Base-by-base conservation (phyloP, 2,113 vertebrate species). In the Promerops cafer region DNA sequence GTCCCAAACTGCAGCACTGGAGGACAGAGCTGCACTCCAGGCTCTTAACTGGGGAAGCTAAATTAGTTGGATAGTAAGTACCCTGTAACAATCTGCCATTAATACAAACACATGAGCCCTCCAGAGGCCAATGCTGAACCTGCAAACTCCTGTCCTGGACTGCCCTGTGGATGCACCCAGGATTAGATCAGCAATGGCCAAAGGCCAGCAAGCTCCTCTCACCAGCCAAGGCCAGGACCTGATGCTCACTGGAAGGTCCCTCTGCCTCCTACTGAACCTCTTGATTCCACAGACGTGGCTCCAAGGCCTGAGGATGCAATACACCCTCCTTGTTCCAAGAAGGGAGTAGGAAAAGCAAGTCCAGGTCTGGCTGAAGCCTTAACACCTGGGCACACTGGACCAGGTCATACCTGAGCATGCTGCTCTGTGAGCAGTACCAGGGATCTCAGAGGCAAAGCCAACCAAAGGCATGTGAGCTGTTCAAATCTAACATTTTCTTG, bases 401-500 rank as follows among this genome's bases (percentile, higher is more conserved):
- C 53, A 90, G 44, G 30, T 40, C 42, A 22, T 2, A 23, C 13
- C 40, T 17, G 4, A 78, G 56, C 52, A 44, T 4, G 1, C 1
- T 52, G 24, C 21, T 81, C 35, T 54, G 35, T 9, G n/a, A 89
- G 72, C 30, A 82, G 6, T 8, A 16, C 7, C 30, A 85, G 22
- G 24, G 53, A 33, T 33, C 81, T 88, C 39, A 31, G 54, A 76
- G 57, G 45, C 28, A 83, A 63, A 35, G 68, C 23, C 61, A 83
- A 47, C 30, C 9, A 2, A 90, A 74, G 54, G 61, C 66, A 90
- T 0, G 0, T 87, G 69, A 84, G 86, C 94, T 96, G 65, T 78
- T 91, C 89, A 90, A 61, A 74, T 15, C 24, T 72, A 21, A 31
- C 35, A 83, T 96, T 75, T 96, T 93, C 95, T 93, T 96, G 92